Evolutionary conservation across 2,797 vertebrate genomes (phyloP), one percentile per base, ranked within the genome.

Genomic region (Danio choprae): DNA sequence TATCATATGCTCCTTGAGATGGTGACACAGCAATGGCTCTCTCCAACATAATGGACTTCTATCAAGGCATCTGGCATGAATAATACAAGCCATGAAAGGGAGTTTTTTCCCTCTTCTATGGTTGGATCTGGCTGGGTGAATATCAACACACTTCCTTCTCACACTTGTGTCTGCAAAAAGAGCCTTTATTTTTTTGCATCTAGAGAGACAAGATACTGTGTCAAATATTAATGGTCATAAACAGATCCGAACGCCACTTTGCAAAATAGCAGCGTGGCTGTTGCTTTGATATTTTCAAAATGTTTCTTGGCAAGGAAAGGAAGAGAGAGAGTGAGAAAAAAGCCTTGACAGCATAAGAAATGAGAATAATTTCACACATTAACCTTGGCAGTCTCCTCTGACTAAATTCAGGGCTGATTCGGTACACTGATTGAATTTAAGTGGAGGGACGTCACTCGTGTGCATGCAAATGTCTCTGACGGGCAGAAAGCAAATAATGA

Each of bases 1-100:
- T 90, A 93, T 94, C 93, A 93, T 90, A 88, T 88, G 90, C 92
- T 94, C 91, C 93, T 94, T 92, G 90, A 94, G 92, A 93, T 94
- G 93, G 94, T 94, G 93, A 93, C 92, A 94, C 91, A 93, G 93
- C 92, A 93, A 89, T 89, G 92, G 89, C 89, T 89, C 90, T 90
- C 91, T 90, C 88, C 87, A 89, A 89, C 90, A 94, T 93, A 93
- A 94, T 92, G 90, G 92, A 90, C 90, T 90, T 90, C 91, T 93
- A 94, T 93, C 92, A 89, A 93, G 88, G 92, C 92, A 93, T 94
- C 92, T 92, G 91, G 91, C 90, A 91, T 94, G 90, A 93, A 93
- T 94, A 94, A 93, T 91, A 90, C 91, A 90, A 91, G 90, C 89
- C 89, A 88, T 93, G 92, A 94, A 93, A 91, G 90, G 90, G 90